Percentiles rank a stretch among this genome's conserved stretches.
These are phyloP conservation scores for Petromus typicus DNA, from an alignment of 2,113 vertebrate genomes.

Conservation along the genomic window DNA sequence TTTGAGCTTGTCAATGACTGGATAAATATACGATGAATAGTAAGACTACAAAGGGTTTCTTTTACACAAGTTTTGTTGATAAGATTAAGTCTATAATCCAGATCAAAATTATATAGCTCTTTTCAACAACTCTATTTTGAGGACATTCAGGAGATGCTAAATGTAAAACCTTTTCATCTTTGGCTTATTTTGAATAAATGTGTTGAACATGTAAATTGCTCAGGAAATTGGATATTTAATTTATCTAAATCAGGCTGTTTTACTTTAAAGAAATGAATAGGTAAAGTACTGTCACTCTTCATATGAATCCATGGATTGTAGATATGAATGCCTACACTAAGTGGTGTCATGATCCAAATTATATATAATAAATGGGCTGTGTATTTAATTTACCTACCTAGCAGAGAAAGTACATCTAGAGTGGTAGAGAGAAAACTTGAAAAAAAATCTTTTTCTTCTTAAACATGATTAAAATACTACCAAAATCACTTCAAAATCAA, in stretches of 20 bases:
- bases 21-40: not conserved
- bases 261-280: not conserved
- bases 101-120: not conserved
- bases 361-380: not conserved
- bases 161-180: not conserved
- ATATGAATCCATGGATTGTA: not conserved
- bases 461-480: not conserved
- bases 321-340: not conserved
- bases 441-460: not conserved
- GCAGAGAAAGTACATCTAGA: not conserved
- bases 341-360: not conserved
- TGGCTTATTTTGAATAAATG: not conserved
- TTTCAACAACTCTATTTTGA: not conserved
- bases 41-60: not conserved
- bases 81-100: not conserved
- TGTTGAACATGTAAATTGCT: not conserved
- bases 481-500: constrained; percentile 27
- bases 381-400: not conserved
- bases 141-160: not conserved
- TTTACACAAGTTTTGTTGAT: not conserved
- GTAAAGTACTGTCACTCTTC: not conserved
- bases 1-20: not conserved
- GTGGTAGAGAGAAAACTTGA: not conserved
- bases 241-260: not conserved
- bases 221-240: not conserved